Percentiles rank a stretch among this genome's conserved stretches.
These are phyloP conservation scores for Burhinus bistriatus DNA, from an alignment of 2,113 vertebrate species.

Conservation along the genomic window DNA sequence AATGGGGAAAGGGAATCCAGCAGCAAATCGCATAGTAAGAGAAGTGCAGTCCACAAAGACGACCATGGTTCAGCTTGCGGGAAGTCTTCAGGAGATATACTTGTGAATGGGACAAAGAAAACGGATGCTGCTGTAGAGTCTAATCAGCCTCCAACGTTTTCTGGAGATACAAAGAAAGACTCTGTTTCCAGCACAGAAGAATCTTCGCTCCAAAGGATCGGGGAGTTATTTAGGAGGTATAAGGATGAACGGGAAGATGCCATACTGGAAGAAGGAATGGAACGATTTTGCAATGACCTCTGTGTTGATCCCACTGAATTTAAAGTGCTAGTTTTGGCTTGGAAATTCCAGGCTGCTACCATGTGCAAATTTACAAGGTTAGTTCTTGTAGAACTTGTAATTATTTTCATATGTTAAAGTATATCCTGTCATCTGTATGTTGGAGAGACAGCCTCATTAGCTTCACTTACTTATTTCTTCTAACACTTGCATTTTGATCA, in stretches of 20 bases:
- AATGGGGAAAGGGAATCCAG: slow-evolving; percentile 92
- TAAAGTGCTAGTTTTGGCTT: slow-evolving; percentile 94
- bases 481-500: background rate
- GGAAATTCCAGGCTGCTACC: slow-evolving; percentile 99
- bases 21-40: slow-evolving; percentile 89
- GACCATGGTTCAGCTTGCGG: slow-evolving; percentile 76
- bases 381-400: slow-evolving; percentile 65
- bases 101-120: slow-evolving; percentile 93
- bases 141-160: slow-evolving; percentile 69
- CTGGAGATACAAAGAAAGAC: slow-evolving; percentile 81
- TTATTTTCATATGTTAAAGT: slow-evolving; percentile 55
- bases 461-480: background rate
- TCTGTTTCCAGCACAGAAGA: slow-evolving; percentile 75
- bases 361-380: slow-evolving; percentile 99
- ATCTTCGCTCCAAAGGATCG: slow-evolving; percentile 84
- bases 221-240: slow-evolving; percentile 90
- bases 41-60: slow-evolving; percentile 83
- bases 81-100: slow-evolving; percentile 85
- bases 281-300: slow-evolving; percentile 95
- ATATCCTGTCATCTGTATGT: slow-evolving; percentile 14
- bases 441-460: slow-evolving; percentile 1
- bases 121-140: slow-evolving; percentile 81
- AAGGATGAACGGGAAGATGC: slow-evolving; percentile 95
- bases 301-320: slow-evolving; percentile 98
- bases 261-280: slow-evolving; percentile 99